Conservation (phyloP, 1,140 invertebrate genomes). For the Drosophila lowei region DNA sequence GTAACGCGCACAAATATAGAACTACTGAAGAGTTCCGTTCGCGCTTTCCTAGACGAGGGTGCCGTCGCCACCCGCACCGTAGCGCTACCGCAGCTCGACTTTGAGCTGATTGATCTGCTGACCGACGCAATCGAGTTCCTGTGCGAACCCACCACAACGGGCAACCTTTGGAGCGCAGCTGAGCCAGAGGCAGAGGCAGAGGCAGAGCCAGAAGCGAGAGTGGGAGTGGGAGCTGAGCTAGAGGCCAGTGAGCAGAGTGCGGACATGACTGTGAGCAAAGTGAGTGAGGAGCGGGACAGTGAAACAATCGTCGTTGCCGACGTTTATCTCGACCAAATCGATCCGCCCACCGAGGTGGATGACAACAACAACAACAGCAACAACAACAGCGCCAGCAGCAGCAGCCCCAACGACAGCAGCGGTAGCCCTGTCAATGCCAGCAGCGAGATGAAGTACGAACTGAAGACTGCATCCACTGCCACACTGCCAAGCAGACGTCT, state of each 20-base stretch:
- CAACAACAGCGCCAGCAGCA: conserved; percentile 3
- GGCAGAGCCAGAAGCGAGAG: neutral
- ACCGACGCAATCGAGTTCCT: conserved; percentile 53
- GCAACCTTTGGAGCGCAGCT: conserved; percentile 53
- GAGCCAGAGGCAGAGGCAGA: no score
- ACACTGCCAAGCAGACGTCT: conserved; percentile 6
- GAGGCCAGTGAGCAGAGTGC: conserved; percentile 25
- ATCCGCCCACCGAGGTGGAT: conserved; percentile 45
- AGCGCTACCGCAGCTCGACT: conserved; percentile 28
- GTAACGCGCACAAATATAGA: conserved; percentile 64
- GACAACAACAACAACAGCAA: conserved; percentile 41
- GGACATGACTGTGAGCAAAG: conserved; percentile 72
- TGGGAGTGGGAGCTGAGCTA: conserved; percentile 4
- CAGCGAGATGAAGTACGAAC: conserved; percentile 65
- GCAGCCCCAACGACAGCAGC: neutral
- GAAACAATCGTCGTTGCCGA: conserved; percentile 46
- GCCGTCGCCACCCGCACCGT: neutral
- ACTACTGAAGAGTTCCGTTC: conserved; percentile 55
- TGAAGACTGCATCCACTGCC: conserved; percentile 20
- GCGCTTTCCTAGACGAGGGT: conserved; percentile 47
- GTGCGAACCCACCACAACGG: conserved; percentile 47
- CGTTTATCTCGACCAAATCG: conserved; percentile 57
- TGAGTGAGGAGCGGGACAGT: conserved; percentile 62
- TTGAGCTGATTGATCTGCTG: conserved; percentile 61
- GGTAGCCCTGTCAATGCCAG: conserved; percentile 2